Evolutionary conservation across 2,888 invertebrate genomes (phyloP), one percentile per base, ranked within the genome.

Genomic region (Agonopterix arenella): DNA sequence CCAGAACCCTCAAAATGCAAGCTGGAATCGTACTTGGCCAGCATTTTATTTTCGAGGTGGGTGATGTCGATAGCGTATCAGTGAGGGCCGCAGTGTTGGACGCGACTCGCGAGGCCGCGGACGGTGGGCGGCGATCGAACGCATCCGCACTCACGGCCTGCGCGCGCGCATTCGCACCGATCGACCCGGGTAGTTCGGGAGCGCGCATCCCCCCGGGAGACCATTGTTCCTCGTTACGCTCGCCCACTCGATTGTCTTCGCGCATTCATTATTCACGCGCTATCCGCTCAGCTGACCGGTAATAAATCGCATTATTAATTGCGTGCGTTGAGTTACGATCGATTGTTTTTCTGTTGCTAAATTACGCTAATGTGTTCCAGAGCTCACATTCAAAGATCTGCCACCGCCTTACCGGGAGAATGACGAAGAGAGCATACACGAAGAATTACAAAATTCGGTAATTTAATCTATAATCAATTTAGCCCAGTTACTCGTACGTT

Each of bases 381-480:
- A 82, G 68, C 71, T 82, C 55, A 68, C 73, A 55, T 66, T 73
- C 58, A 88, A 84, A 68, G 84, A 84, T 51, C 70, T 75, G 58
- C 86, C 86, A 63, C 86, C 86, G 53, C 84, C 86, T 40, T 85
- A 86, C 63, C 71, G 72, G 63, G 83, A 80, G 65, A 78, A 75
- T 63, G 80, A 76, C 57, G 67, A 60, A 52, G n/a, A 40, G 5
- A 28, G 5, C 4, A 2, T 7, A 18, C 36, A 16, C 11, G 42
- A 18, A 9, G 48, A 45, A 11, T 37, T 46, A n/a, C 16, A 49
- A 11, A 47, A 49, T 47, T 28, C 47, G 50, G 50, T 53, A 52
- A 49, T 40, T 40, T 40, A 1, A 40, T 40, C n/a, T 9, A 1
- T 1, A 40, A 1, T 40, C 40, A 40, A 40, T 40, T 40, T 40